A percentile compares a stretch with the other conserved stretches of the same genome.
These are phyloP conservation scores for Phylloscopus trochilus DNA, from an alignment of 2,113 vertebrate genomes.

Conservation along the genomic window DNA sequence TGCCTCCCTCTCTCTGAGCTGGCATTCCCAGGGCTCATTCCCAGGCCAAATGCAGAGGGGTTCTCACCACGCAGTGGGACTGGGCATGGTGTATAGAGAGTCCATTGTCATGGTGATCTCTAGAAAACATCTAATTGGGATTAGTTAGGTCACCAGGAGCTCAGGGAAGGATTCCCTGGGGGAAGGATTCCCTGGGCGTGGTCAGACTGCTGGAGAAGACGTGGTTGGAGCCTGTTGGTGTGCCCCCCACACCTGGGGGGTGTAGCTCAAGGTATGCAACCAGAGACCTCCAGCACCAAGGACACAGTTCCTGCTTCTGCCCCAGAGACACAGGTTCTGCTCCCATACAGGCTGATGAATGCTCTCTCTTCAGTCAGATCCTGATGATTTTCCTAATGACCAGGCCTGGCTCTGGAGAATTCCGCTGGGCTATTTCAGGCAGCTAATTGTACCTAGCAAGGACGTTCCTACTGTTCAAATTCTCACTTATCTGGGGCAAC, in stretches of 20 bases:
- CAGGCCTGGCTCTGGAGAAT: constrained; percentile 26
- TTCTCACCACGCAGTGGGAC: fast-evolving
- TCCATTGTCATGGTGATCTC: too few species aligned
- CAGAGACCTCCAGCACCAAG: neutral
- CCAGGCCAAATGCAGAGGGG: fast-evolving
- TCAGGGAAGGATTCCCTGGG: too few species aligned
- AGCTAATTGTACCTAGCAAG: constrained; percentile 42
- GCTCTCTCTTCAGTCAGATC: neutral
- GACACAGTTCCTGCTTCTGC: neutral
- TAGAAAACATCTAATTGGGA: too few species aligned
- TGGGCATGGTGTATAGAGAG: neutral
- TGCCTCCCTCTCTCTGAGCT: neutral
- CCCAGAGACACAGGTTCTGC: fast-evolving
- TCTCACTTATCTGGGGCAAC: neutral
- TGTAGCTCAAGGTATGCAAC: fast-evolving
- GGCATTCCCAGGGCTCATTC: neutral
- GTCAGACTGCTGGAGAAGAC: fast-evolving
- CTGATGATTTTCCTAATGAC: constrained; percentile 23
- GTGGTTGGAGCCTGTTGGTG: fast-evolving
- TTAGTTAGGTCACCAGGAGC: too few species aligned
- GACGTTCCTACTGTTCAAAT: neutral
- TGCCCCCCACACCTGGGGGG: too few species aligned
- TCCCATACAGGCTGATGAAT: neutral
- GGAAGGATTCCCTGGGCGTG: neutral
- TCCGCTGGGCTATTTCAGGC: neutral